Conservation (phyloP, 2,113 vertebrate genomes). For the Hipposideros armiger region DNA sequence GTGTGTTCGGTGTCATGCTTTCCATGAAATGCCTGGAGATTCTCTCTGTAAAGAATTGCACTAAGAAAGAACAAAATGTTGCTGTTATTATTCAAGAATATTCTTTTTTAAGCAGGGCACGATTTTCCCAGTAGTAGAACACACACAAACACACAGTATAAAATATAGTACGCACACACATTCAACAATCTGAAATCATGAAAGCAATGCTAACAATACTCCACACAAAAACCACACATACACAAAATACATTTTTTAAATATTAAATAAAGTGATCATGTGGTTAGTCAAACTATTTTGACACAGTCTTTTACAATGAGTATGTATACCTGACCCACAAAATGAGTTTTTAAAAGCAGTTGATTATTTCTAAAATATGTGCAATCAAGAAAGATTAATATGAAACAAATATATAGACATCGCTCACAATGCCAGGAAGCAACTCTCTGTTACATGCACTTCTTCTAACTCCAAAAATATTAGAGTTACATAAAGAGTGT, state of each 20-base stretch:
- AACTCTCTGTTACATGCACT: not conserved
- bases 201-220: not conserved
- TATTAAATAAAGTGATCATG: not conserved
- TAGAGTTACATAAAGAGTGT: not conserved
- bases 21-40: not conserved
- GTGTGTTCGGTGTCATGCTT: not conserved
- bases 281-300: not conserved
- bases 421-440: not conserved
- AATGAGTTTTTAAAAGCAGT: not conserved
- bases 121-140: not conserved
- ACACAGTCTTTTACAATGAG: not conserved
- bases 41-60: not conserved
- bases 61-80: not conserved
- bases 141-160: not conserved
- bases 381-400: not conserved
- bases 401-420: not conserved
- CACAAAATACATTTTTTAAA: not conserved
- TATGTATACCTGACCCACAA: not conserved
- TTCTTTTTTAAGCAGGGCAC: not conserved
- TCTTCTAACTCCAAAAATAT: not conserved
- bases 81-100: not conserved
- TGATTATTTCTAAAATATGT: not conserved
- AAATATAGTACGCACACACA: not conserved
- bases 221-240: not conserved
- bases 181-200: not conserved